A percentile compares a stretch with the other conserved stretches of the same genome.
Evolutionary conservation across 2,888 invertebrate genomes (phyloP).

Genomic region (Teleiodes luculella): DNA sequence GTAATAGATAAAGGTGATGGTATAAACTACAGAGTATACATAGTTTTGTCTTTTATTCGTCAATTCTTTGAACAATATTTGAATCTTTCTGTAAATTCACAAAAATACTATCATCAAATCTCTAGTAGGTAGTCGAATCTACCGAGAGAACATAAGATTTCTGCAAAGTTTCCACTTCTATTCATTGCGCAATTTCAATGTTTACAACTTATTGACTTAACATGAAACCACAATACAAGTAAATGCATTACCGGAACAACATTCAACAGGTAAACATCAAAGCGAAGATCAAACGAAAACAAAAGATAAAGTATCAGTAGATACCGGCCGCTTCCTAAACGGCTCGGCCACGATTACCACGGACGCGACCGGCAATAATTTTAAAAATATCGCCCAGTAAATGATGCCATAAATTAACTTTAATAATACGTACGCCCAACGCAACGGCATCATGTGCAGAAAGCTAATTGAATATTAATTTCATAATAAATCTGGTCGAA

Average conservation of each 20-base stretch:
- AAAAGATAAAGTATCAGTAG: constrained; percentile 27
- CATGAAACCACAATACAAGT: no score
- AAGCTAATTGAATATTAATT: constrained; percentile 79
- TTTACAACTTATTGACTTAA: no score
- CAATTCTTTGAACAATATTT: no score
- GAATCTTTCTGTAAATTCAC: no score
- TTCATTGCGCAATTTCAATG: no score
- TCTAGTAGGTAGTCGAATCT: no score
- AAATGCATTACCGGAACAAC: not conserved
- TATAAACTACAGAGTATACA: no score
- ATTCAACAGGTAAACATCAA: constrained; percentile 15
- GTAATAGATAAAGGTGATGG: no score
- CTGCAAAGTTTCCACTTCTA: no score
- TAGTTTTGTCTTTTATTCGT: no score
- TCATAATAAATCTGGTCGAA: constrained; percentile 71
- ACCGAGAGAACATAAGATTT: no score
- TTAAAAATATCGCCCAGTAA: constrained; percentile 72
- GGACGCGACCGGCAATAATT: constrained; percentile 67
- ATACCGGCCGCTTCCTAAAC: constrained; percentile 41
- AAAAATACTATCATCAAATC: no score
- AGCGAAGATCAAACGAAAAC: constrained; percentile 13
- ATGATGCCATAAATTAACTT: constrained; percentile 76
- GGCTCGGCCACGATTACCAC: constrained; percentile 57
- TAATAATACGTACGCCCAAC: constrained; percentile 76
- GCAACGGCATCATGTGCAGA: constrained; percentile 74